A percentile compares a stretch with the other conserved stretches of the same genome.
These are phyloP conservation scores for Calcarius lapponicus DNA, from an alignment of 2,797 vertebrate genomes.

Conservation along the genomic window DNA sequence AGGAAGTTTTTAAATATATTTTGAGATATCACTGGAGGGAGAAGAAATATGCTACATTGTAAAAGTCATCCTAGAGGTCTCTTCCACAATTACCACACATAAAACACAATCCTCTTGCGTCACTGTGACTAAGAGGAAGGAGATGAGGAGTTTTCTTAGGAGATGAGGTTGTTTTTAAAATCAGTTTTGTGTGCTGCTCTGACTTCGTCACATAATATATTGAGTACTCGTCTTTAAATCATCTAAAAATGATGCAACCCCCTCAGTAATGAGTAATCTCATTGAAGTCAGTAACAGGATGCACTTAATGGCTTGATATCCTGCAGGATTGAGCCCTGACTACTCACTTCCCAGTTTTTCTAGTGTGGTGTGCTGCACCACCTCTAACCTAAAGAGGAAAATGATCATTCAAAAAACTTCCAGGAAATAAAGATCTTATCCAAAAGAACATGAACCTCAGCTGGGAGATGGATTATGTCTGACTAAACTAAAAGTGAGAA, in stretches of 20 bases:
- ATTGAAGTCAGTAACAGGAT: background rate
- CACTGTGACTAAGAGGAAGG: background rate
- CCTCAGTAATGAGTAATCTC: background rate
- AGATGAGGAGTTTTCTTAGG: background rate
- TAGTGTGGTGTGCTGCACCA: rapidly evolving
- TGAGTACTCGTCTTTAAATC: background rate
- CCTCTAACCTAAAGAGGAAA: background rate
- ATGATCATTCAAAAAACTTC: background rate
- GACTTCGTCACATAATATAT: background rate
- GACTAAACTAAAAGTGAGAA: background rate
- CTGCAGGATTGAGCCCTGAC: background rate
- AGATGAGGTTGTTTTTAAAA: background rate
- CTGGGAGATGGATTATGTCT: background rate
- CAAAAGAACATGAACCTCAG: background rate
- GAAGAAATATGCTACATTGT: background rate
- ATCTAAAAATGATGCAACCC: background rate
- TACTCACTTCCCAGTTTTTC: background rate
- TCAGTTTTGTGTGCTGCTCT: background rate
- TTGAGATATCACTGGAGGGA: background rate
- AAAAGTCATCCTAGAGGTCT: background rate
- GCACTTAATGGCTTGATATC: background rate
- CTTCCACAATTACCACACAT: background rate
- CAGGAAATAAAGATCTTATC: background rate
- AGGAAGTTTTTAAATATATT: background rate
- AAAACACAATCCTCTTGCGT: background rate